phyloP scores from a whole-genome alignment of 2,113 vertebrate genomes.

The Alaudala cheleensis region DNA sequence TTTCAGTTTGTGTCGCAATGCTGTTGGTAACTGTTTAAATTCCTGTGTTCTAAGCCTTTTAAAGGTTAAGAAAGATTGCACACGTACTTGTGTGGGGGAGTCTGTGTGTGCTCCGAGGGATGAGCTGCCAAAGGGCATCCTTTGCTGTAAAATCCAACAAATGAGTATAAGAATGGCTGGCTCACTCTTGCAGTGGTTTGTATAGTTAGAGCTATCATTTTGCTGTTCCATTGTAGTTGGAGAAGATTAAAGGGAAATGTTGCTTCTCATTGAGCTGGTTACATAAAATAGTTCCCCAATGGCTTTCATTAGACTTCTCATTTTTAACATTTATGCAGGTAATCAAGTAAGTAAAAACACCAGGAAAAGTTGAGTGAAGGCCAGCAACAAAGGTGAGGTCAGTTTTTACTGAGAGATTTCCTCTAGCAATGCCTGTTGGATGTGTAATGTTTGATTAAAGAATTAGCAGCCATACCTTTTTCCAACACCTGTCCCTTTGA shows the following conservation, averaged over 20 bases:
- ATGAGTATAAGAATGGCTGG: background rate
- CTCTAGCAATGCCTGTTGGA: background rate
- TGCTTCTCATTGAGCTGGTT: background rate
- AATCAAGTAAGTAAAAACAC: background rate
- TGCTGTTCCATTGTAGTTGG: background rate
- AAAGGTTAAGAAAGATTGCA: conserved; percentile 11
- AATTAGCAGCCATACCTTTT: background rate
- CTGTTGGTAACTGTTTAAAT: background rate
- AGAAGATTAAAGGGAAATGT: background rate
- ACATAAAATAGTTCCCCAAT: background rate
- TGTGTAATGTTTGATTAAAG: background rate
- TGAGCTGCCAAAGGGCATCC: background rate
- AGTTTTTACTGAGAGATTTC: background rate
- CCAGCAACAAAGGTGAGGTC: background rate
- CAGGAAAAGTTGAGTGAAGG: background rate
- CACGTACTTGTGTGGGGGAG: background rate
- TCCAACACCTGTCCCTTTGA: background rate
- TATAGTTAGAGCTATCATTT: background rate
- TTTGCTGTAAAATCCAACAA: background rate
- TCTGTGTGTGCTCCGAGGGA: background rate
- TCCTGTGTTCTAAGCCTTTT: background rate
- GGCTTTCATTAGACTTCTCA: background rate
- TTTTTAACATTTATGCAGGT: background rate
- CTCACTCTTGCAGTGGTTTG: background rate
- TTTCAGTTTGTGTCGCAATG: background rate